A percentile compares a stretch with the other conserved stretches of the same genome.
Conservation (phyloP, 2,113 vertebrate species). For the Anas platyrhynchos region DNA sequence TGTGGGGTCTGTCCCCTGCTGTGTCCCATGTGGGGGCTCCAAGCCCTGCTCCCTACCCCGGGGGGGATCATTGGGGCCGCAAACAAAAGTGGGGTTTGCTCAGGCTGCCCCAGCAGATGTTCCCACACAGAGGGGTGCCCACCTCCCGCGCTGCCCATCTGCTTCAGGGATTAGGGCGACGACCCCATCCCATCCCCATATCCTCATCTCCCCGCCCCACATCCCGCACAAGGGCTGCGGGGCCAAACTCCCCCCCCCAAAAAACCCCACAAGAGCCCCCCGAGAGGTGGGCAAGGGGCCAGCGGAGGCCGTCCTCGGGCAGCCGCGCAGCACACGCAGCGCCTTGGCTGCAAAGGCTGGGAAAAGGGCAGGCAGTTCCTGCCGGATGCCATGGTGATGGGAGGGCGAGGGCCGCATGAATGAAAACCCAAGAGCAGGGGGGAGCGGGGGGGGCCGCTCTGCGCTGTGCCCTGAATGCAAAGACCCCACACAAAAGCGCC, state of each 20-base stretch:
- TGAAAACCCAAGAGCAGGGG: conserved; percentile 55
- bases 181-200: background rate
- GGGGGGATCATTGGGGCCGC: background rate
- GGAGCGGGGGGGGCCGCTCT: background rate
- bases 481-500: conserved; percentile 13
- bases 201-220: accelerated
- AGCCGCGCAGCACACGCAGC: background rate
- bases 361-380: conserved; percentile 67
- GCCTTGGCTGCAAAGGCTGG: conserved; percentile 64
- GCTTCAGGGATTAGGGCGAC: background rate
- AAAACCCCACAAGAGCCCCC: background rate
- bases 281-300: background rate
- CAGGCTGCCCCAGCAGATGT: accelerated
- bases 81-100: background rate
- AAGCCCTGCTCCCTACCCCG: accelerated
- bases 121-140: background rate
- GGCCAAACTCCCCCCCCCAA: accelerated
- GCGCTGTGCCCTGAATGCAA: conserved; percentile 57
- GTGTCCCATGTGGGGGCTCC: accelerated
- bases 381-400: conserved; percentile 69
- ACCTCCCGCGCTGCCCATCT: too few relatives aligned
- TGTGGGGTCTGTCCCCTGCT: too few relatives aligned
- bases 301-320: background rate
- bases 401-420: conserved; percentile 35
- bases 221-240: accelerated